phyloP scores from a whole-genome alignment of 2,113 vertebrate genomes.

The Tetrax tetrax region DNA sequence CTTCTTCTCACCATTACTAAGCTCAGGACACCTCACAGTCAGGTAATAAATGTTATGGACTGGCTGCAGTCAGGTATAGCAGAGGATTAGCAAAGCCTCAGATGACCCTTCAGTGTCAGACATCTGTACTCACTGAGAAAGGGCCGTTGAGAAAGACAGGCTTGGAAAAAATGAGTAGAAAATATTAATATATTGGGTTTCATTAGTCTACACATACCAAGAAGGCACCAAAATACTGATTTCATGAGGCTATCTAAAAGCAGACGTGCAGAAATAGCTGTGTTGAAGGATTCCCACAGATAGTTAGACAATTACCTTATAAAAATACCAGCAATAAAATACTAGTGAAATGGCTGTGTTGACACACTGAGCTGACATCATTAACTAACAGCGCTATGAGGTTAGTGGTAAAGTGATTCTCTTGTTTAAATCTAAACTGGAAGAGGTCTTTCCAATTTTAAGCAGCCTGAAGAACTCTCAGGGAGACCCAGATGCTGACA shows the following conservation, averaged over 20 bases:
- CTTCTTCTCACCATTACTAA: neutral
- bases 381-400: neutral
- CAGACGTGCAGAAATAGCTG: neutral
- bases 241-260: neutral
- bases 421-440: slow-evolving; percentile 2
- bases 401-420: slow-evolving; percentile 24
- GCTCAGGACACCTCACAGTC: neutral
- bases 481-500: neutral
- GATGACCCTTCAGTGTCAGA: neutral
- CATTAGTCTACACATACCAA: neutral
- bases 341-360: neutral
- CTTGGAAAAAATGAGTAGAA: slow-evolving; percentile 21
- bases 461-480: neutral
- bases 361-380: neutral
- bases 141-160: neutral
- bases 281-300: slow-evolving; percentile 28
- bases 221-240: neutral
- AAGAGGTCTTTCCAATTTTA: neutral
- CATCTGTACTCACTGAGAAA: neutral
- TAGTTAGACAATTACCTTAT: slow-evolving; percentile 26
- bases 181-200: neutral
- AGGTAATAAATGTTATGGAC: neutral
- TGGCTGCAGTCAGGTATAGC: neutral
- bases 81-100: neutral
- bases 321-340: slow-evolving; percentile 40